These are phyloP conservation scores for Sandelia bainsii DNA, from an alignment of 2,797 vertebrate species.

Conservation along the genomic window DNA sequence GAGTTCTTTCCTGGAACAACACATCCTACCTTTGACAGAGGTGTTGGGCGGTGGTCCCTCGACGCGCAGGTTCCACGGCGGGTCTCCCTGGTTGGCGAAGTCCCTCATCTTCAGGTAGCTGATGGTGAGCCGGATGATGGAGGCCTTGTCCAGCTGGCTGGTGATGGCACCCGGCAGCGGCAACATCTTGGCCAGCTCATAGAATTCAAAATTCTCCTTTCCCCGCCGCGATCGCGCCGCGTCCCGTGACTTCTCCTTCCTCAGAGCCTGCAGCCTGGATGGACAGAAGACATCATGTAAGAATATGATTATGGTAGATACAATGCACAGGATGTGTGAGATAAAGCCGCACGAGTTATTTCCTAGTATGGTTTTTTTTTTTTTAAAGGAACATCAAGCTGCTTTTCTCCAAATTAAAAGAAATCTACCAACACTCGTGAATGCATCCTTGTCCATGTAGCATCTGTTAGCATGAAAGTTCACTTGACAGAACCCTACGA, in stretches of 20 bases:
- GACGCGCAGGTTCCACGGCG: slow-evolving; percentile 96
- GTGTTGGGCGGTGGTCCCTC: slow-evolving; percentile 98
- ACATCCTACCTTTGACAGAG: slow-evolving; percentile 93
- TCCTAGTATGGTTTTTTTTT: no score
- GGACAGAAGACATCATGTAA: not conserved
- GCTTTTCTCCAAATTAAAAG: no score
- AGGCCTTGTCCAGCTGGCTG: slow-evolving; percentile 98
- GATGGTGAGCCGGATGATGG: slow-evolving; percentile 98
- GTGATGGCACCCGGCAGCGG: slow-evolving; percentile 98
- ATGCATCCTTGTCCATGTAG: not conserved
- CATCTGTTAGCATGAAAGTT: not conserved
- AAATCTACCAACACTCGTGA: not conserved
- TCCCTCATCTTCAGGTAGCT: slow-evolving; percentile 99
- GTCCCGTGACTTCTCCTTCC: slow-evolving; percentile 98
- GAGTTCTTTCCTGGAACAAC: not conserved
- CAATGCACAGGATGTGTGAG: not conserved
- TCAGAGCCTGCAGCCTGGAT: slow-evolving; percentile 95
- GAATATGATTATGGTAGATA: no score
- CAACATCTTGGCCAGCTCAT: slow-evolving; percentile 97
- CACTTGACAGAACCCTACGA: no score
- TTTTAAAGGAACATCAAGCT: no score
- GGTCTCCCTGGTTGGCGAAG: slow-evolving; percentile 98
- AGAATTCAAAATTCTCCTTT: slow-evolving; percentile 99
- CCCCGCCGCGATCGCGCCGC: slow-evolving; percentile 96
- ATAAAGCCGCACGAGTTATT: not conserved